Percentiles rank a stretch among this genome's conserved stretches.
Conservation (phyloP, 2,113 vertebrate species). For the Cottus gobio region DNA sequence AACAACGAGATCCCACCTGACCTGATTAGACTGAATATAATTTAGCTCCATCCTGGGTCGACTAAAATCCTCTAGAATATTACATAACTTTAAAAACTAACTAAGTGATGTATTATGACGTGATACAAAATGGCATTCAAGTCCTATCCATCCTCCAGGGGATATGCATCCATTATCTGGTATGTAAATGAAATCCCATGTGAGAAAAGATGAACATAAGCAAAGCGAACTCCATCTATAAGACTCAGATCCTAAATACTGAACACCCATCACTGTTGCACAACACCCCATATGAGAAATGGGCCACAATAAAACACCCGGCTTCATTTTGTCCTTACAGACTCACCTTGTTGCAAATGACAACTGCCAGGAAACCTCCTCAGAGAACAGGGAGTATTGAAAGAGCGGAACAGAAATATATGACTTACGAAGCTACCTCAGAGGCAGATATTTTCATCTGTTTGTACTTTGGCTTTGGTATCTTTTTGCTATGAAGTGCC, state of each 20-base stretch:
- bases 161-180: neutral
- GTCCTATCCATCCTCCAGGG: neutral
- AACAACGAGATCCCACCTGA: too few species aligned
- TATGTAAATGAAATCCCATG: neutral
- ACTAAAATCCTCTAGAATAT: neutral
- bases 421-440: constrained; percentile 3
- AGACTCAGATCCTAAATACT: neutral
- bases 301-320: constrained; percentile 5
- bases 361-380: constrained; percentile 21
- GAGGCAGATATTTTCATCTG: constrained; percentile 14
- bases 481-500: constrained; percentile 8
- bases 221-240: neutral
- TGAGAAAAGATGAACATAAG: neutral
- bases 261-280: constrained; percentile 1
- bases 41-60: neutral
- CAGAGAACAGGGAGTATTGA: constrained; percentile 27
- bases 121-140: neutral
- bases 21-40: neutral
- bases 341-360: constrained; percentile 12
- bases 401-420: constrained; percentile 25
- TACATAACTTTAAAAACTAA: neutral
- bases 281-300: constrained; percentile 19
- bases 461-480: constrained; percentile 20
- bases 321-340: neutral
- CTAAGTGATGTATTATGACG: neutral